Percentiles rank a stretch among this genome's conserved stretches.
Evolutionary conservation across 1,140 invertebrate species (phyloP).

Genomic region (Papilio polyxenes): DNA sequence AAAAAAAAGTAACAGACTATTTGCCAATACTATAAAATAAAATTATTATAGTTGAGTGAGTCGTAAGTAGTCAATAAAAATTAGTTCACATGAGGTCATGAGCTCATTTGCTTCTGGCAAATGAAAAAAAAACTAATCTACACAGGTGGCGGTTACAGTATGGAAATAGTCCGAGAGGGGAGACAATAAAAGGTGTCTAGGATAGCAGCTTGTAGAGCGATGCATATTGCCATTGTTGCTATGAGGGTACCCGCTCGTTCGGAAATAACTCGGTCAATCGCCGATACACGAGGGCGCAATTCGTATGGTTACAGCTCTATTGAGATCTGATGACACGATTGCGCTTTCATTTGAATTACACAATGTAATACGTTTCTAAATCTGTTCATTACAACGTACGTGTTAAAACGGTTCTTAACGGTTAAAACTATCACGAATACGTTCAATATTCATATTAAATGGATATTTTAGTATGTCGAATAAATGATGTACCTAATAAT

Average conservation of each 20-base stretch:
- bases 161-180: background rate
- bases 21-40: background rate
- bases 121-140: slow-evolving; percentile 12
- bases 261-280: slow-evolving; percentile 61
- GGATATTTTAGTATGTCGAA: too few species aligned
- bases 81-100: slow-evolving; percentile 3
- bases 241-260: slow-evolving; percentile 49
- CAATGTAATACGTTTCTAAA: background rate
- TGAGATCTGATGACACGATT: slow-evolving; percentile 1
- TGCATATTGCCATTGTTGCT: slow-evolving; percentile 19
- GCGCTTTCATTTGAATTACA: background rate
- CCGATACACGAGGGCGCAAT: slow-evolving; percentile 36
- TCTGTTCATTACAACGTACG: background rate
- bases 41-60: background rate
- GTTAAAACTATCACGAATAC: too few species aligned
- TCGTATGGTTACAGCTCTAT: slow-evolving; percentile 5
- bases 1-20: background rate
- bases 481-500: too few species aligned
- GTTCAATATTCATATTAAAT: too few species aligned
- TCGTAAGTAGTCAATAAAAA: background rate
- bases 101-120: background rate
- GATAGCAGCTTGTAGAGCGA: slow-evolving; percentile 38
- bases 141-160: slow-evolving; percentile 6
- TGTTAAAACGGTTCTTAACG: background rate
- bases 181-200: slow-evolving; percentile 35